These are phyloP conservation scores for Alligator sinensis DNA, from an alignment of 2,113 vertebrate species.

Conservation along the genomic window DNA sequence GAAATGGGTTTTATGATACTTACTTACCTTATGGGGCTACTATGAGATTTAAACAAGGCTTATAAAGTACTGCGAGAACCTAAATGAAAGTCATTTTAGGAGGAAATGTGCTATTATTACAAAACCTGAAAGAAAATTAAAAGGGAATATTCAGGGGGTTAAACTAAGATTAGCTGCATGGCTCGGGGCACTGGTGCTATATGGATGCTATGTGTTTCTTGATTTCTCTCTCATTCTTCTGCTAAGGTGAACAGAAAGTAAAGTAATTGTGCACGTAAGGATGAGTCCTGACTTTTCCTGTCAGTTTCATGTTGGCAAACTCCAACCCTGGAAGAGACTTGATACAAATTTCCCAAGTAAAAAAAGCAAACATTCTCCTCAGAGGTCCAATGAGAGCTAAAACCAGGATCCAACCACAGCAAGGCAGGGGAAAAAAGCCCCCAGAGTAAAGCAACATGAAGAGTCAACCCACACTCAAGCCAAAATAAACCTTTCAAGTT, in stretches of 20 bases:
- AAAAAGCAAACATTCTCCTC: neutral
- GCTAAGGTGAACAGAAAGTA: neutral
- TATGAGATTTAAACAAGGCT: neutral
- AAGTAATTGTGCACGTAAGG: neutral
- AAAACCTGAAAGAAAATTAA: neutral
- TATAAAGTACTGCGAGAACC: neutral
- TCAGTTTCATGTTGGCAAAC: neutral
- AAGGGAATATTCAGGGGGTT: neutral
- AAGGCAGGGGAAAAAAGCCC: neutral
- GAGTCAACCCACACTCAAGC: neutral
- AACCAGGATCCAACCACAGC: neutral
- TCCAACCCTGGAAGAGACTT: neutral
- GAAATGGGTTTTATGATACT: neutral
- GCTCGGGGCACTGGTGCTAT: neutral
- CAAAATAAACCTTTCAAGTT: conserved; percentile 4
- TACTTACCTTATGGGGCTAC: neutral
- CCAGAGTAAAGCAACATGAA: conserved; percentile 1
- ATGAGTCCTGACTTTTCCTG: neutral
- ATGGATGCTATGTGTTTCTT: neutral
- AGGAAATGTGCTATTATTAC: neutral
- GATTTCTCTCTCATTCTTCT: neutral
- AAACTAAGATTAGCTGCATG: neutral
- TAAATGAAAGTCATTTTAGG: neutral
- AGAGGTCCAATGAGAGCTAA: neutral
- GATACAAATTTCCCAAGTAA: neutral